phyloP scores from a whole-genome alignment of 2,797 vertebrate species.

The Vireo griseus region DNA sequence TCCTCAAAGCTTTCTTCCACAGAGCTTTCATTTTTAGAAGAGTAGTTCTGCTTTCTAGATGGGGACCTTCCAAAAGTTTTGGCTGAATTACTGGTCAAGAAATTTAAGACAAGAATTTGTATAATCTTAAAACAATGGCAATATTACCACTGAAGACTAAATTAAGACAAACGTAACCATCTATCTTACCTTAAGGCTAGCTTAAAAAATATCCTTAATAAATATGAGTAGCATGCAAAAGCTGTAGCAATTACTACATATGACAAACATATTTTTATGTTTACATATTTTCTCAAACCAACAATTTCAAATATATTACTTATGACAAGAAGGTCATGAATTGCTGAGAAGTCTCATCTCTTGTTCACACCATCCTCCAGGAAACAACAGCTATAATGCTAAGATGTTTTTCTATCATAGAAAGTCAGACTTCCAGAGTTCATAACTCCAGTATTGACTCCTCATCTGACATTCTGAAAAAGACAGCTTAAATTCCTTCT shows the following conservation, averaged over 20 bases:
- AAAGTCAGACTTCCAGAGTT: not conserved
- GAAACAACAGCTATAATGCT: not conserved
- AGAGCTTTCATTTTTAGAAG: conserved; percentile 79
- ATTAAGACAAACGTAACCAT: not conserved
- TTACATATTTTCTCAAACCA: not conserved
- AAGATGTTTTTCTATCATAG: not conserved
- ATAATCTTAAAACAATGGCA: not conserved
- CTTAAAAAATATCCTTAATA: not conserved
- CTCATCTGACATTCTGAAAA: not conserved
- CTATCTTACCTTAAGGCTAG: not conserved
- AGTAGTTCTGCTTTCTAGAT: conserved; percentile 77
- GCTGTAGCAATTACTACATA: not conserved
- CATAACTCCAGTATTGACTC: not conserved
- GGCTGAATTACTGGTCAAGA: conserved; percentile 79
- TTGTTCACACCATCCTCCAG: not conserved
- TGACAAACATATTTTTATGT: too few relatives aligned
- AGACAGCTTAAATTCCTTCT: not conserved
- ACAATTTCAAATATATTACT: not conserved
- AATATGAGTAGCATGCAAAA: not conserved
- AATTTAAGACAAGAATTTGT: conserved; percentile 53
- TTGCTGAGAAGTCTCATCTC: not conserved
- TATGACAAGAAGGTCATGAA: not conserved
- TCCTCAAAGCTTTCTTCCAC: conserved; percentile 95
- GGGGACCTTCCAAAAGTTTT: conserved; percentile 80
- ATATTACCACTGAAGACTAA: not conserved